Base-by-base conservation (phyloP, 2,888 invertebrate species). In the Dryobotodes eremita region DNA sequence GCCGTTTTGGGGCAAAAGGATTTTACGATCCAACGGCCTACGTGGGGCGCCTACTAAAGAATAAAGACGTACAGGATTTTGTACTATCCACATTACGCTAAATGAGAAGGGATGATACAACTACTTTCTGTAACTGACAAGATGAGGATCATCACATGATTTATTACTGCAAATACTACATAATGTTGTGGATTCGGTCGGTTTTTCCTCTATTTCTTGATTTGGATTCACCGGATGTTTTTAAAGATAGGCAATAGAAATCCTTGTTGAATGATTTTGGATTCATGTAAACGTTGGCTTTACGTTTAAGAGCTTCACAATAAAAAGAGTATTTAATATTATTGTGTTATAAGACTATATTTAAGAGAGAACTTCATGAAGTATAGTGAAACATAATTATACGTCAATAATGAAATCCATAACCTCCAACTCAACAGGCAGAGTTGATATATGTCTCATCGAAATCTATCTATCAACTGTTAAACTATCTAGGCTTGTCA, bases 11-110 rank as follows among this genome's bases (percentile, higher is more conserved):
- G 91, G 88, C 87, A 90, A 92, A 92, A 90, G 90, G 91, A 91
- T 92, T 92, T 92, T 92, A 92, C 92, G 93, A 92, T 89, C 90
- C 90, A 86, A 85, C 88, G 77, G 85, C 82, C 88, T 90, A 92
- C 92, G 93, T 92, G 92, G 90, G 90, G 79, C 70, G 92, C 90
- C 87, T 92, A 89, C 90, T 86, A 90, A 92, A 83, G 86, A 86
- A 88, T 88, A 88, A 88, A 90, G 88, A 89, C 90, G 88, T 90
- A 84, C 88, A 88, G 89, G 89, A 89, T 88, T 84, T 86, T 89
- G 88, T 87, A 90, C 91, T 89, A 92, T 88, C 88, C 89, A 88
- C 89, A 92, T 91, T 91, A 90, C 90, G 83, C 87, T 81, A 87
- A 89, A 90, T 87, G 90, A 89, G 91, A 89, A 90, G 89, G 88